Evolutionary conservation across 2,888 invertebrate genomes (phyloP).

Genomic region (Bimastos eiseni): DNA sequence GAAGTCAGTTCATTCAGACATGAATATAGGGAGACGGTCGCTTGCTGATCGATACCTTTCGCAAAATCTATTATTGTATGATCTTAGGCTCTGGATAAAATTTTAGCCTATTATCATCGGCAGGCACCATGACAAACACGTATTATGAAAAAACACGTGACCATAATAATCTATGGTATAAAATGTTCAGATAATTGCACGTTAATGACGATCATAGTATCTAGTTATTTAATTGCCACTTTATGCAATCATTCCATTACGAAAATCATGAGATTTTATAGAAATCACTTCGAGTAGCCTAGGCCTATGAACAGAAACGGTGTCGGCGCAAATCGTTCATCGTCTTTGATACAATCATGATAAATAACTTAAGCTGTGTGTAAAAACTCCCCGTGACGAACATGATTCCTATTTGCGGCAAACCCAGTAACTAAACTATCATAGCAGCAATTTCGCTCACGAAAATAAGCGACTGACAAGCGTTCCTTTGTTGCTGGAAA

Average conservation of each 20-base stretch:
- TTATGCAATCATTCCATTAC: background rate
- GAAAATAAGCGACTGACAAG: background rate
- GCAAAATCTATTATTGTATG: background rate
- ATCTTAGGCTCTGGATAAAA: background rate
- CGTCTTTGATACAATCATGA: background rate
- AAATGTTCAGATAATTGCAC: background rate
- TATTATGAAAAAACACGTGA: background rate
- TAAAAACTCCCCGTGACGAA: background rate
- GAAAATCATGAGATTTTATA: background rate
- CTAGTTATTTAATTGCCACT: background rate
- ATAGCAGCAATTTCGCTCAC: background rate
- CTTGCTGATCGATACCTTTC: background rate
- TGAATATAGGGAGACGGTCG: background rate
- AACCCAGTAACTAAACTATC: background rate
- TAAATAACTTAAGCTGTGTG: background rate
- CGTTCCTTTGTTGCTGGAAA: background rate
- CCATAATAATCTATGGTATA: background rate
- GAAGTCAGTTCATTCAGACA: background rate
- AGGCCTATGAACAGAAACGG: slow-evolving; percentile 13
- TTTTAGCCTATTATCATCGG: background rate
- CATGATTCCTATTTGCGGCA: background rate
- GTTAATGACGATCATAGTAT: background rate
- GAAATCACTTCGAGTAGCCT: background rate
- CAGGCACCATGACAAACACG: background rate
- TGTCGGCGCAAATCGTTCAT: background rate